Conservation (phyloP, 2,797 vertebrate species). For the Chromobotia macracanthus region DNA sequence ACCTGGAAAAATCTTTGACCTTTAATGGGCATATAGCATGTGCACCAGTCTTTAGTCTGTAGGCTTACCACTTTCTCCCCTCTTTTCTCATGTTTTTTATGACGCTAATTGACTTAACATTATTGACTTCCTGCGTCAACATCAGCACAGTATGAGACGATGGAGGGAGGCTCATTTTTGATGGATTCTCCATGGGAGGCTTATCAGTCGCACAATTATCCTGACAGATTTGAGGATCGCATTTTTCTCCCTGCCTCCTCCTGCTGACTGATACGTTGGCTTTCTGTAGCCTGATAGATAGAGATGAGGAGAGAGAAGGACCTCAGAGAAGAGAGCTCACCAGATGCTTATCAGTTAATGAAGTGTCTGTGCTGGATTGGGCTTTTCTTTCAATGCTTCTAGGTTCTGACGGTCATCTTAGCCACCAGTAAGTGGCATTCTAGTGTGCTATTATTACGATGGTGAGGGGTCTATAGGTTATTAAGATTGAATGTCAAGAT, state of each 20-base stretch:
- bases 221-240: slow-evolving; percentile 63
- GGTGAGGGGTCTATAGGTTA: not conserved
- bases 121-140: slow-evolving; percentile 60
- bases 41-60: slow-evolving; percentile 30
- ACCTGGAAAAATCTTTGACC: not conserved
- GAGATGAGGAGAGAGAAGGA: slow-evolving; percentile 54
- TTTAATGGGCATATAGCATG: slow-evolving; percentile 28
- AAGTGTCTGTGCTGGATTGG: slow-evolving; percentile 58
- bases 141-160: slow-evolving; percentile 36
- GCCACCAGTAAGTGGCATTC: slow-evolving; percentile 16
- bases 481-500: not conserved
- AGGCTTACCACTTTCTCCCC: slow-evolving; percentile 31
- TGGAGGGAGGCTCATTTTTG: slow-evolving; percentile 54
- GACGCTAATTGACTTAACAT: slow-evolving; percentile 68
- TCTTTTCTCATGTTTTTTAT: slow-evolving; percentile 52
- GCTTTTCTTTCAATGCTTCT: slow-evolving; percentile 50
- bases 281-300: slow-evolving; percentile 55
- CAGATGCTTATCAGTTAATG: slow-evolving; percentile 68
- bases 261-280: slow-evolving; percentile 50
- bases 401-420: slow-evolving; percentile 48
- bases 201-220: slow-evolving; percentile 61
- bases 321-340: slow-evolving; percentile 47
- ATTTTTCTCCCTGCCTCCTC: slow-evolving; percentile 53
- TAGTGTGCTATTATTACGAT: slow-evolving; percentile 30
- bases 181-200: slow-evolving; percentile 59